phyloP scores from a whole-genome alignment of 2,113 vertebrate genomes.

The Scolopax mira region DNA sequence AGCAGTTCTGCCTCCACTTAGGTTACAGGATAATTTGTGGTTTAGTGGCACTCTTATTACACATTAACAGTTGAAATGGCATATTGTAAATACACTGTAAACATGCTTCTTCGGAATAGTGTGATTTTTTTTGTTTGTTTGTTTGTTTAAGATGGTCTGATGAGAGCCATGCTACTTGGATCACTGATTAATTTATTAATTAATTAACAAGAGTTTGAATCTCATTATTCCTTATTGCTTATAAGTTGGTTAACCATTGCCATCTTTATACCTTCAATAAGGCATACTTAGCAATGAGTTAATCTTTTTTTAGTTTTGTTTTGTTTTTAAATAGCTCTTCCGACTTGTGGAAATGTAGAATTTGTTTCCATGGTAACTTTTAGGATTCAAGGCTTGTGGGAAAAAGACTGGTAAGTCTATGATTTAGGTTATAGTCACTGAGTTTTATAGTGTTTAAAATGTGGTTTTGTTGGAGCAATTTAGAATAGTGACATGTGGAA shows the following conservation, averaged over 20 bases:
- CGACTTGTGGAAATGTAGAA: conserved; percentile 28
- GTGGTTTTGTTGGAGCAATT: conserved; percentile 1
- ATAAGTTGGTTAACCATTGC: not conserved
- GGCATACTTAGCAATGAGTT: conserved; percentile 4
- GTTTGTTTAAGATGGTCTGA: not conserved
- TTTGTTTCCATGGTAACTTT: conserved; percentile 69
- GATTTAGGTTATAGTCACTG: conserved; percentile 23
- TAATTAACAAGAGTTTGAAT: not conserved
- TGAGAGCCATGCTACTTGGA: not conserved
- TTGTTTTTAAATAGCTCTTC: conserved; percentile 21
- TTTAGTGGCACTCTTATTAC: not conserved
- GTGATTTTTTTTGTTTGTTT: not conserved
- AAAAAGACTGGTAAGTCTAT: conserved; percentile 7
- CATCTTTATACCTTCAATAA: not conserved
- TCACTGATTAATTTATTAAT: not conserved
- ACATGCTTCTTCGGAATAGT: not conserved
- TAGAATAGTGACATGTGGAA: not conserved
- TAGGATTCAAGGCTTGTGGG: not conserved
- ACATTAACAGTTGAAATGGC: not conserved
- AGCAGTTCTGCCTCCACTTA: not conserved
- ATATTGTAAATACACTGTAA: not conserved
- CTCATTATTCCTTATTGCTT: not conserved
- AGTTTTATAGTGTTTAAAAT: conserved; percentile 38
- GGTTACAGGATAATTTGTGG: not conserved
- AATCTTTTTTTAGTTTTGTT: not conserved